Conservation (phyloP, 2,113 vertebrate genomes). For the Rana temporaria region DNA sequence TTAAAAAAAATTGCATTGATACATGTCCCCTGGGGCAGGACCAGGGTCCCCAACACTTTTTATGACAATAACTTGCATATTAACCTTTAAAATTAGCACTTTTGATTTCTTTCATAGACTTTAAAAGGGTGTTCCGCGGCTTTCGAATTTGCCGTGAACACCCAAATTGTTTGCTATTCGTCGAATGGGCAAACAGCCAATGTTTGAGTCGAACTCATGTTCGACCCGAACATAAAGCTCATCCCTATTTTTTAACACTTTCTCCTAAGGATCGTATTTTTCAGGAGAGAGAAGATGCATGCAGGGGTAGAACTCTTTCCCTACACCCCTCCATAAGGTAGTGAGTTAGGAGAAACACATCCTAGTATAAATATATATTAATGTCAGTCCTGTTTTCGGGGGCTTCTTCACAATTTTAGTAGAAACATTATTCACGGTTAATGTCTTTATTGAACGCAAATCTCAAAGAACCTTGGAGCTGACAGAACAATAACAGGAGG, state of each 20-base stretch:
- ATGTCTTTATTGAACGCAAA: constrained; percentile 55
- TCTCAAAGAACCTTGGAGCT: constrained; percentile 50
- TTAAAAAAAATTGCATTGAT: too few species aligned
- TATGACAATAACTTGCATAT: too few species aligned
- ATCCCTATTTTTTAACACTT: neutral
- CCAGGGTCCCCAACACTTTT: too few species aligned
- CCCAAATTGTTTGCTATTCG: too few species aligned
- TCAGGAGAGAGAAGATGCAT: neutral
- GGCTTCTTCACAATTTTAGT: constrained; percentile 45
- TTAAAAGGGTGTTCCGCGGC: too few species aligned
- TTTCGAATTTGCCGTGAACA: too few species aligned
- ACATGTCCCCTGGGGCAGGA: too few species aligned
- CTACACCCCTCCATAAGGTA: neutral
- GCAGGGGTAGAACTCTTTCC: neutral
- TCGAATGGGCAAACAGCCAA: too few species aligned
- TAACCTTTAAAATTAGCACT: too few species aligned
- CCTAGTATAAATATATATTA: constrained; percentile 34
- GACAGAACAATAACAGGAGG: constrained; percentile 54
- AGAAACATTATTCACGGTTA: constrained; percentile 52
- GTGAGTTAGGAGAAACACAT: neutral
- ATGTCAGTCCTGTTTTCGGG: constrained; percentile 50
- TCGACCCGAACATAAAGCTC: too few species aligned
- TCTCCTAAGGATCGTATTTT: neutral
- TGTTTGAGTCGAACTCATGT: too few species aligned
- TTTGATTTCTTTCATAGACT: too few species aligned